Evolutionary conservation across 1,140 invertebrate species (phyloP), one percentile per base, ranked within the genome.

Genomic region (Euura saliciscinereae): DNA sequence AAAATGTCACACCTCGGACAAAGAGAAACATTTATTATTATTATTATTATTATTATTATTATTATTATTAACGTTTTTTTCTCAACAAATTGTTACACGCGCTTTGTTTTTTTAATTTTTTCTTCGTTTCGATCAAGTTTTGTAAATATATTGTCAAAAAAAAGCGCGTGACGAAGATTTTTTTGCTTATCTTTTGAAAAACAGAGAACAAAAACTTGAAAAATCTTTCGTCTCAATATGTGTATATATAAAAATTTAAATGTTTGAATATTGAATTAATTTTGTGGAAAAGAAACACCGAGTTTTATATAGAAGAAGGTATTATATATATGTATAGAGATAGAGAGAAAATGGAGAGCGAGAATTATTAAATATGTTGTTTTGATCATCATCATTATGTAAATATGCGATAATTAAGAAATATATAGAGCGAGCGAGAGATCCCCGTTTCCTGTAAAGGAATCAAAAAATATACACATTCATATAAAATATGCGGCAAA

Each of bases 1-100:
- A 91, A 91, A 91, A 91, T 91, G 91, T 91, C 91, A 91, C 90
- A 91, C 80, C 77, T 86, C 82, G 83, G 79, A 87, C 78, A 83
- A 77, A 70, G 80, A 28, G 28, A 28, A 28, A 28, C 28, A 28
- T 28, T 28, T 28, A 1, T 28, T 28, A 28, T 28, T 28, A 28
- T 28, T 28, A 28, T 28, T 28, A 28, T 28, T 28, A 28, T 28
- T 28, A 28, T 28, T 28, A 28, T 28, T 28, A 28, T 28, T 28
- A 28, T 28, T 28, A 28, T 28, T 28, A 28, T 28, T 28, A 78
- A 28, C 1, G 0, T 80, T 82, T 84, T 83, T 82, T 78, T 78
- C 74, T 80, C 76, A 80, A 80, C 13, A 28, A 44, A 42, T 28
- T 11, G 8, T 64, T 64, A 13, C 28, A 10, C 59, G 59, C 8